A percentile compares a stretch with the other conserved stretches of the same genome.
Conservation (phyloP, 2,113 vertebrate species). For the Rattus norvegicus region DNA sequence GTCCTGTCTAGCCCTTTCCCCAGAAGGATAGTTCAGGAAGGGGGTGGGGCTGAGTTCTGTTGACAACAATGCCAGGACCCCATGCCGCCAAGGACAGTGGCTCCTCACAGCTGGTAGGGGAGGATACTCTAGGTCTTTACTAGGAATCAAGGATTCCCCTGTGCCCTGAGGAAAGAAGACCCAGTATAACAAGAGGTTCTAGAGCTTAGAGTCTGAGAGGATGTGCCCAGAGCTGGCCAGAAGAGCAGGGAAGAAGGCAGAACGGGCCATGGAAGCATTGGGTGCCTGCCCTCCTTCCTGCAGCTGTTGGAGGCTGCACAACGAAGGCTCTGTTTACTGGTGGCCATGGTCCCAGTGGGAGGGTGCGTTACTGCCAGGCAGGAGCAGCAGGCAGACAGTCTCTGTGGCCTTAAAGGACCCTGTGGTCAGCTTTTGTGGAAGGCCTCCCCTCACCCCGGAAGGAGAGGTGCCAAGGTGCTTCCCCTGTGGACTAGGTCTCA, state of each 20-base stretch:
- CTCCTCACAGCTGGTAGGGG: not conserved
- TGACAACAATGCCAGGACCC: not conserved
- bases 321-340: slow-evolving; percentile 51
- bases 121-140: not conserved
- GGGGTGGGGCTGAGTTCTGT: too few species aligned
- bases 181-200: too few species aligned
- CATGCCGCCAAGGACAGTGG: not conserved
- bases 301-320: slow-evolving; percentile 42
- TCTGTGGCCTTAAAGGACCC: slow-evolving; percentile 70
- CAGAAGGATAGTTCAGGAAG: not conserved
- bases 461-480: not conserved
- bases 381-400: slow-evolving; percentile 65
- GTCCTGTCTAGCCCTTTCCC: not conserved
- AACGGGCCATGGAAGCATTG: not conserved
- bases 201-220: not conserved
- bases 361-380: slow-evolving; percentile 68
- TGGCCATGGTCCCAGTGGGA: slow-evolving; percentile 74
- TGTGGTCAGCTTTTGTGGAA: slow-evolving; percentile 58
- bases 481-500: not conserved
- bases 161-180: not conserved
- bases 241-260: not conserved
- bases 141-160: too few species aligned
- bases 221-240: not conserved
- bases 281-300: not conserved
- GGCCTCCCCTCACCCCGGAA: slow-evolving; percentile 56